phyloP scores from a whole-genome alignment of 2,797 vertebrate genomes.

The Lacerta viridis region DNA sequence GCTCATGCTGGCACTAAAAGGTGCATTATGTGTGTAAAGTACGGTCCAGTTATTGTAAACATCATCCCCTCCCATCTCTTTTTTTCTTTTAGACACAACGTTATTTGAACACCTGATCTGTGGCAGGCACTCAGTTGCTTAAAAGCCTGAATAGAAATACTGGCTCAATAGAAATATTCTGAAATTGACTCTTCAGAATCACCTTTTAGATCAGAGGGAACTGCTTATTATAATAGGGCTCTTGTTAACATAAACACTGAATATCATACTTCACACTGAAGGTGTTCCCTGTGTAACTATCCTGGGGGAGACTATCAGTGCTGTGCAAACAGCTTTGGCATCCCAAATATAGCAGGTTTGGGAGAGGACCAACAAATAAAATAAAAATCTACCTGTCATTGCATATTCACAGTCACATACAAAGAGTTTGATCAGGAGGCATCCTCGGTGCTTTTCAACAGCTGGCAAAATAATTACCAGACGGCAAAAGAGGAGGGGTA shows the following conservation, averaged over 20 bases:
- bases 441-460: not conserved
- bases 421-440: not conserved
- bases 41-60: conserved; percentile 60
- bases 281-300: conserved; percentile 29
- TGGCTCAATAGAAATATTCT: conserved; percentile 59
- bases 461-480: not conserved
- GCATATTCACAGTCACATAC: not conserved
- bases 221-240: conserved; percentile 54
- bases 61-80: conserved; percentile 44
- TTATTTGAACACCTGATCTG: conserved; percentile 27
- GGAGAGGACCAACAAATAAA: conserved; percentile 4
- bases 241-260: conserved; percentile 45
- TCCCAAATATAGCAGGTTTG: conserved; percentile 29
- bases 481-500: not conserved
- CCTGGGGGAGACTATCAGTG: conserved; percentile 26
- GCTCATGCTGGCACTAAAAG: conserved; percentile 52
- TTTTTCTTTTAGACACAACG: not conserved
- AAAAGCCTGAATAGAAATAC: conserved; percentile 61
- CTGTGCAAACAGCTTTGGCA: not conserved
- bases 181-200: conserved; percentile 30
- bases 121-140: conserved; percentile 61
- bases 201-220: conserved; percentile 29
- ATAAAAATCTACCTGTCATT: not conserved
- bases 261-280: conserved; percentile 42
- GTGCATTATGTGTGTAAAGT: conserved; percentile 54